Base-by-base conservation (phyloP, 1,140 invertebrate genomes). In the Halesus radiatus region DNA sequence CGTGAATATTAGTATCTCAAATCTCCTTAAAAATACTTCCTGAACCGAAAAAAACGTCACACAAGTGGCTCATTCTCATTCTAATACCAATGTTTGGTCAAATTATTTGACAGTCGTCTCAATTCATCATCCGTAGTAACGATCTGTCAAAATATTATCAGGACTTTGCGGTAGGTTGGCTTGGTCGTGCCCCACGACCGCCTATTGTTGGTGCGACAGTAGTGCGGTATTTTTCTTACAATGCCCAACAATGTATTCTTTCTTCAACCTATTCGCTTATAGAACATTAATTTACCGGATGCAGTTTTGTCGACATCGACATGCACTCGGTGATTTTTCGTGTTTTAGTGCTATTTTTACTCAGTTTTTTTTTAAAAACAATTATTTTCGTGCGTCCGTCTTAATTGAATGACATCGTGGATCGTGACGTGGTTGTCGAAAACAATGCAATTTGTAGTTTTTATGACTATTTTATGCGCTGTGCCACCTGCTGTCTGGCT, bases 111-210 rank as follows among this genome's bases (percentile, higher is more conserved):
- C 29, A 37, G 18, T 22, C 74, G 56, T 54, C 56, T 62, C 18
- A 32, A 76, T 76, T 32, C 74, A 32, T 62, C 74, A 58, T 74
- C 74, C 66, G 22, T 78, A 68, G 60, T 78, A 58, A 18, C 54
- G 54, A 58, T 45, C 62, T 60, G 32, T 66, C 80, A 81, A 81
- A 78, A 70, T 76, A 78, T 66, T 77, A 76, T 68, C 62, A 79
- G 75, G 50, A 16, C 78, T 53, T 81, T 81, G 80, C 77, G 76
- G 80, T 81, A 79, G 77, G 80, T 81, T 77, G 10, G 53, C 52
- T 20, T 26, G 62, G 62, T 81, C 80, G 80, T 81, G 80, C 56
- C 37, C 20, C 80, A 81, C 80, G 80, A 72, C 58, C 37, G 50
- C 22, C 77, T 62, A 79, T 81, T 81, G 80, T 81, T 54, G 37